Evolutionary conservation across 1,140 invertebrate genomes (phyloP).

Genomic region (Lamellibrachia luymesi): DNA sequence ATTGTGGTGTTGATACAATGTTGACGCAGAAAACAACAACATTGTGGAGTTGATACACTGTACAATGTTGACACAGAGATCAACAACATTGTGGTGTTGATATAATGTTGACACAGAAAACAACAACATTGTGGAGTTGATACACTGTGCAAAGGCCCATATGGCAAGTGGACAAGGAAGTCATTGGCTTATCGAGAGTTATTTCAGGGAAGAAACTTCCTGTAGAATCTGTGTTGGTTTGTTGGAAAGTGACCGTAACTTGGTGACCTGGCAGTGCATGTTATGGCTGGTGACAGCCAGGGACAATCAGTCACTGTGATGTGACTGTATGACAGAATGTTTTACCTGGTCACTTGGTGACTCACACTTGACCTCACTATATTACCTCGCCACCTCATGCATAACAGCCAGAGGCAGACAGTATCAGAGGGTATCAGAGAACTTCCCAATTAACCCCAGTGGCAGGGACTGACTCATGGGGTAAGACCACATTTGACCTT

Average conservation of each 20-base stretch:
- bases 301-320: not conserved
- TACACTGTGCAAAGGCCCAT: too few species aligned
- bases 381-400: not conserved
- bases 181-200: not conserved
- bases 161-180: too few species aligned
- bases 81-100: too few species aligned
- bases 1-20: too few species aligned
- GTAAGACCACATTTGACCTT: too few species aligned
- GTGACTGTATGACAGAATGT: not conserved
- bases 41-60: too few species aligned
- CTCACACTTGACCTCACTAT: not conserved
- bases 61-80: too few species aligned
- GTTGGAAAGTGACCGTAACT: not conserved
- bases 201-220: not conserved
- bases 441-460: not conserved
- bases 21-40: too few species aligned
- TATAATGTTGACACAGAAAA: too few species aligned
- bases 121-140: too few species aligned
- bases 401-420: not conserved
- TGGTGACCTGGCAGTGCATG: not conserved
- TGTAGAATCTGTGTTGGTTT: not conserved
- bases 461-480: not conserved
- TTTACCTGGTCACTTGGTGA: not conserved
- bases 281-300: not conserved
- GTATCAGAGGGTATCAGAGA: not conserved